Percentiles rank a stretch among this genome's conserved stretches.
These are phyloP conservation scores for Macaria notata DNA, from an alignment of 2,888 invertebrate species.

Conservation along the genomic window DNA sequence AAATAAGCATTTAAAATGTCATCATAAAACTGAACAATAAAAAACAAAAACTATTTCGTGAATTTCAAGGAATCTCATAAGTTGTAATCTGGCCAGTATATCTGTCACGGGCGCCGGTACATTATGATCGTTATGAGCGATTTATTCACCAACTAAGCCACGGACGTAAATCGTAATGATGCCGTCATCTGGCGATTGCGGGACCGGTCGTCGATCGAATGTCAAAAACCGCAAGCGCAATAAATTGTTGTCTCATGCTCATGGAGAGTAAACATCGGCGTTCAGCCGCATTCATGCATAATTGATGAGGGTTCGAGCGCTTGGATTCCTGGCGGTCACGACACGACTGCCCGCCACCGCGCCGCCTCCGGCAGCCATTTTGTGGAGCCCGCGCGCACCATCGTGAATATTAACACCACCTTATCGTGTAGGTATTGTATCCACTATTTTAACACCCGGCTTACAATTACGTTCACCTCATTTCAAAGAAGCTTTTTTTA, in stretches of 20 bases:
- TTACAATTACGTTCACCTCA: constrained; percentile 43
- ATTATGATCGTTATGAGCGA: constrained; percentile 34
- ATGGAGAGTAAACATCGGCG: constrained; percentile 78
- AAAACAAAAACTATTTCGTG: constrained; percentile 8
- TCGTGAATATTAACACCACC: constrained; percentile 70
- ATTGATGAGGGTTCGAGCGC: constrained; percentile 78
- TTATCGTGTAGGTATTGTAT: constrained; percentile 43
- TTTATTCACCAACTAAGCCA: constrained; percentile 40
- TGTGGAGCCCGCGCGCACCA: constrained; percentile 70
- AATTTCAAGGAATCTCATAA: constrained; percentile 19
- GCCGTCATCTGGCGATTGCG: constrained; percentile 57
- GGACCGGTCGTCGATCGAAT: constrained; percentile 66
- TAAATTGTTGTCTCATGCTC: constrained; percentile 80
- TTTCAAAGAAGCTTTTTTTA: constrained; percentile 44
- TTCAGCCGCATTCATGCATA: constrained; percentile 80
- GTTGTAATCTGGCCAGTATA: constrained; percentile 34
- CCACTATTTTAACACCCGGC: constrained; percentile 40
- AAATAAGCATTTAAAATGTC: too few species aligned
- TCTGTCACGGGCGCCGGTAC: constrained; percentile 30
- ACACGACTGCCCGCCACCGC: too few species aligned
- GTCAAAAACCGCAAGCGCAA: constrained; percentile 79
- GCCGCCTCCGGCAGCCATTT: constrained; percentile 77
- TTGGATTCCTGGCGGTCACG: constrained; percentile 79
- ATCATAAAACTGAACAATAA: too few species aligned
- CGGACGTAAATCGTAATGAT: constrained; percentile 51